Evolutionary conservation across 2,888 invertebrate species (phyloP), one percentile per base, ranked within the genome.

Genomic region (Tetropium fuscum): DNA sequence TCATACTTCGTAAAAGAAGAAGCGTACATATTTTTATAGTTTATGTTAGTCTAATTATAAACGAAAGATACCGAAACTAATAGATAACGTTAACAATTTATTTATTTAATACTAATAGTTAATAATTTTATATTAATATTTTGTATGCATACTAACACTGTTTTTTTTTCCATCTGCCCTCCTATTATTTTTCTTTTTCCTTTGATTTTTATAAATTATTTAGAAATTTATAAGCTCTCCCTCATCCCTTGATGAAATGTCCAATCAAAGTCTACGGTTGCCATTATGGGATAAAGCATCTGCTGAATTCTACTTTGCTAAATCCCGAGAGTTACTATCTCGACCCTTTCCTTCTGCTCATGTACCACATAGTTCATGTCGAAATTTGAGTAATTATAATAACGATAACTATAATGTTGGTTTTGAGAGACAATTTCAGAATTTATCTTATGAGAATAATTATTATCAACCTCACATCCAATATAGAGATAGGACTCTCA

Each of bases 271-370:
- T 56, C 79, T 86, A 53, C 84, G 87, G 62, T 82, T 90, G 41
- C 90, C 90, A 1, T 80, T 90, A 10, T 90, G 90, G 86, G 90
- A 90, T 78, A 88, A 88, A 76, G 88, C 89, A n/a, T 88, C 88
- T 7, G 89, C 89, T 0, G 90, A 90, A 78, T 90, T 89, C 75
- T 89, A 88, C 74, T 90, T 90, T 73, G 89, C 90, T 27, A 89
- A 89, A 72, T 90, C 90, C 0, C 86, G 89, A 3, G 90, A 90
- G 76, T 81, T 90, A 8, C 80, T 90, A 1, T 87, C 87, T 27
- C 86, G 88, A 45, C 88, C 89, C 0, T 82, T 83, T 68, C 79
- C 80, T 20, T 69, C 75, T 20, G 71, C 75, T 3, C 71, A 71
- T 48, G 61, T 60, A 3, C 69, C 71, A 2, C 78, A 80, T 63